Evolutionary conservation across 2,888 invertebrate genomes (phyloP).

Genomic region (Yponomeuta malinellus): DNA sequence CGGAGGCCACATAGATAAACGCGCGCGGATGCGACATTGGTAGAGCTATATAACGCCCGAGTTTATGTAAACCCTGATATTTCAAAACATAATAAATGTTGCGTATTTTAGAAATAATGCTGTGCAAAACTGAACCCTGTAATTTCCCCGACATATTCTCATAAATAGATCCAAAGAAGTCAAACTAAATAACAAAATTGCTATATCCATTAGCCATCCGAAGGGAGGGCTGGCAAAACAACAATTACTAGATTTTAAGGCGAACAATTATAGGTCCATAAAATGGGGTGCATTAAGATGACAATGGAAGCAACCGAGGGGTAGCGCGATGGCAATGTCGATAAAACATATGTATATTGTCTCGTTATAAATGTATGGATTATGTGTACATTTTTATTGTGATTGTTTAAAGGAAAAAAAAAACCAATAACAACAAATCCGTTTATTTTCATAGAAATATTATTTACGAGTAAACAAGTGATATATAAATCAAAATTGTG

Average conservation of each 20-base stretch:
- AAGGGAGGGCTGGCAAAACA: conserved; percentile 48
- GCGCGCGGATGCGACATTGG: too few species aligned
- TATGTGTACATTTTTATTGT: background rate
- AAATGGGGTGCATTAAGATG: conserved; percentile 58
- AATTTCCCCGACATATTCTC: background rate
- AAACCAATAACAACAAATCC: too few species aligned
- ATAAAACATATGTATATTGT: conserved; percentile 12
- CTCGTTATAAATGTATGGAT: background rate
- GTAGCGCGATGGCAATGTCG: conserved; percentile 19
- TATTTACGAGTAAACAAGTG: background rate
- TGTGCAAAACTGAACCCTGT: background rate
- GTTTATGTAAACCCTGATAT: too few species aligned
- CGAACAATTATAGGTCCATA: conserved; percentile 55
- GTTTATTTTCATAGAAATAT: too few species aligned
- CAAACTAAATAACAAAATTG: conserved; percentile 37
- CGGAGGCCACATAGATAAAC: too few species aligned
- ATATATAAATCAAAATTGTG: too few species aligned
- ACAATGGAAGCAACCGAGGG: conserved; percentile 39
- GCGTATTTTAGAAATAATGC: too few species aligned
- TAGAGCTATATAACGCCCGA: too few species aligned
- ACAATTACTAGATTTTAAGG: conserved; percentile 64
- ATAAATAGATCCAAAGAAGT: conserved; percentile 19
- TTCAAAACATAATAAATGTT: too few species aligned
- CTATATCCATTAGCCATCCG: conserved; percentile 47
- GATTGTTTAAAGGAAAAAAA: background rate